Percentiles rank a stretch among this genome's conserved stretches.
These are phyloP conservation scores for Odontesthes bonariensis DNA, from an alignment of 2,113 vertebrate genomes.

Conservation along the genomic window DNA sequence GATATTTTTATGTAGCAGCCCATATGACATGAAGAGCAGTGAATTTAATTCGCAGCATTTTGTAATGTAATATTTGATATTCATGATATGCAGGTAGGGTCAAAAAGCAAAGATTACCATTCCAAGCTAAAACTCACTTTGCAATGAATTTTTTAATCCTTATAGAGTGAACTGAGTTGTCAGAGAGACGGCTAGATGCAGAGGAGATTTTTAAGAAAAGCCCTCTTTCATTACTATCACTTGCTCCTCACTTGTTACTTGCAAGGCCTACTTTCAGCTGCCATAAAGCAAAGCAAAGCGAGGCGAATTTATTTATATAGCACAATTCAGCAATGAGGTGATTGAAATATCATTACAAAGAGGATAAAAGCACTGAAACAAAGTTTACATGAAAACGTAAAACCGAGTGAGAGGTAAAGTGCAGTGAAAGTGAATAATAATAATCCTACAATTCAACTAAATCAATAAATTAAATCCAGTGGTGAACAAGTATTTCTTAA, in stretches of 20 bases:
- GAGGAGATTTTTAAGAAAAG: neutral
- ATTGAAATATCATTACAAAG: too few species aligned
- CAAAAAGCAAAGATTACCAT: neutral
- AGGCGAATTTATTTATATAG: too few species aligned
- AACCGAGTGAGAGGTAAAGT: too few species aligned
- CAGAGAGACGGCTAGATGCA: neutral
- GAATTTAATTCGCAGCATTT: slow-evolving; percentile 10
- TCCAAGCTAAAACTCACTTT: neutral
- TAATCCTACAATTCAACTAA: too few species aligned
- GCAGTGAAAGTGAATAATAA: too few species aligned
- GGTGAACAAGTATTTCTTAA: too few species aligned
- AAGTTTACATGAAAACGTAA: too few species aligned
- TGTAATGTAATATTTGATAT: slow-evolving; percentile 8
- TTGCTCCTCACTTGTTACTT: neutral
- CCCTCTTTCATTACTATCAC: neutral
- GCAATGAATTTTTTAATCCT: neutral
- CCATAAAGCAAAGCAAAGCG: neutral
- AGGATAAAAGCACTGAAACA: too few species aligned
- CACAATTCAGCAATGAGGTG: too few species aligned
- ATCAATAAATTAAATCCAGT: too few species aligned
- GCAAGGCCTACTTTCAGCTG: neutral
- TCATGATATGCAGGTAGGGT: slow-evolving; percentile 19
- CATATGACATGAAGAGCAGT: neutral
- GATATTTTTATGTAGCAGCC: slow-evolving; percentile 15
- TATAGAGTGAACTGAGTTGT: neutral